phyloP scores from a whole-genome alignment of 1,140 invertebrate genomes.

The Drosophila leontia region DNA sequence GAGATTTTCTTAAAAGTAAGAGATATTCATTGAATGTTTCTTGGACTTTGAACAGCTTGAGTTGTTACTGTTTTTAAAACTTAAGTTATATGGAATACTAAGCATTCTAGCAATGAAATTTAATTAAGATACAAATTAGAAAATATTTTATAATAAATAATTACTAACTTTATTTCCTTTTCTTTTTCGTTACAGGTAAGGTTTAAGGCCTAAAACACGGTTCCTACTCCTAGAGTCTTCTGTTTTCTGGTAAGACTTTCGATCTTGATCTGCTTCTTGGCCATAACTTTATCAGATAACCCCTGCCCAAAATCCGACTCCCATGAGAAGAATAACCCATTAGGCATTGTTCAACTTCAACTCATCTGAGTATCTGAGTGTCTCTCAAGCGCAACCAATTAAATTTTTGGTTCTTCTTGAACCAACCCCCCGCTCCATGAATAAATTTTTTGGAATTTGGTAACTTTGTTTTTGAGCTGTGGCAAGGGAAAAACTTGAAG shows the following conservation, averaged over 20 bases:
- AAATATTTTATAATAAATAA: too few species aligned
- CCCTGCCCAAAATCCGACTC: conserved; percentile 11
- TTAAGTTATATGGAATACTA: not conserved
- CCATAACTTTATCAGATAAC: conserved; percentile 23
- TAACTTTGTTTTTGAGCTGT: conserved; percentile 8
- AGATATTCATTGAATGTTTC: not conserved
- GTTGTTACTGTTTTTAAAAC: not conserved
- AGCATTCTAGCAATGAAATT: too few species aligned
- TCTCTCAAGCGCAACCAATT: conserved; percentile 80
- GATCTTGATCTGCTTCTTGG: conserved; percentile 32
- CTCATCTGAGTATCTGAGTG: conserved; percentile 39
- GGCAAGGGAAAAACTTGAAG: conserved; percentile 48
- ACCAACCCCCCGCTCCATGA: conserved; percentile 43
- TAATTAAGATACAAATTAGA: not conserved
- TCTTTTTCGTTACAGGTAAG: conserved; percentile 40
- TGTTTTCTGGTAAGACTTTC: conserved; percentile 23
- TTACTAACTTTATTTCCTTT: not conserved
- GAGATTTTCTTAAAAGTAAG: not conserved
- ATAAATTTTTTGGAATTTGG: conserved; percentile 63
- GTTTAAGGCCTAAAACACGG: too few species aligned
- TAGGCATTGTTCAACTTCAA: conserved; percentile 49
- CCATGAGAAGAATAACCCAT: conserved; percentile 48
- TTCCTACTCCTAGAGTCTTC: too few species aligned
- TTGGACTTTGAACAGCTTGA: not conserved
- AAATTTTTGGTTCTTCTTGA: conserved; percentile 63